Base-by-base conservation (phyloP, 1,140 invertebrate genomes). In the Drosophila trapezifrons region DNA sequence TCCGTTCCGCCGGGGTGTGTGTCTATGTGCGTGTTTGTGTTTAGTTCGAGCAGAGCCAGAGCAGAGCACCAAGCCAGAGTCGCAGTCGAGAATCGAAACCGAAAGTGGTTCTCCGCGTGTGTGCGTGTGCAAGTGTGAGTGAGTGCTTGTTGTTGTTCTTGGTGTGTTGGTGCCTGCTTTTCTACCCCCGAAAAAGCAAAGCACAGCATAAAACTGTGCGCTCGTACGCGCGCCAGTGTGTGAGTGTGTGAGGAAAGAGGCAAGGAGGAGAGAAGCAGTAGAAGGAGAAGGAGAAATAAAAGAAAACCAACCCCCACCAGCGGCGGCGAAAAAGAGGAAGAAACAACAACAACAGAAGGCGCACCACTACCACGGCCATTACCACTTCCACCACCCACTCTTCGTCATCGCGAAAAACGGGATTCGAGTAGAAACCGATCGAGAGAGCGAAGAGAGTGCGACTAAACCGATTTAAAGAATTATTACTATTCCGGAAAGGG, bases 171-270 rank as follows among this genome's bases (percentile, higher is more conserved):
- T 60, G 65, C 62, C 62, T 65, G 65, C 87, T 89, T 89, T 78
- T 78, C 84, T 89, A 89, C 84, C 84, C 84, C 84, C 84, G 82
- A 90, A 78, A 89, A 89, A 89, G 80, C 80, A 84, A 87, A 87
- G 84, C 84, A 76, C 80, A 89, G 84, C 84, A 84, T 89, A 89
- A 81, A 87, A 85, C 77, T 78, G 84, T 87, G 84, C 77, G 84
- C 84, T 73, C 49, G 66, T 75, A 84, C 46, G 66, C 65, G 72
- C 60, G 60, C 35, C 46, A 70, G 32, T 58, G 42, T 55, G 63
- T 47, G 65, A 71, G 75, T 78, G 78, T 70, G 71, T 81, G 70
- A 52, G 60, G 51, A 32, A 35, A 47, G 71, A 76, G 76, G 47
- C n/a, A 59, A 66, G 32, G 64, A 32, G 29, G 12, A 59, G n/a